Percentiles rank a stretch among this genome's conserved stretches.
These are phyloP conservation scores for Setophaga kirtlandii DNA, from an alignment of 2,113 vertebrate species.

Conservation along the genomic window DNA sequence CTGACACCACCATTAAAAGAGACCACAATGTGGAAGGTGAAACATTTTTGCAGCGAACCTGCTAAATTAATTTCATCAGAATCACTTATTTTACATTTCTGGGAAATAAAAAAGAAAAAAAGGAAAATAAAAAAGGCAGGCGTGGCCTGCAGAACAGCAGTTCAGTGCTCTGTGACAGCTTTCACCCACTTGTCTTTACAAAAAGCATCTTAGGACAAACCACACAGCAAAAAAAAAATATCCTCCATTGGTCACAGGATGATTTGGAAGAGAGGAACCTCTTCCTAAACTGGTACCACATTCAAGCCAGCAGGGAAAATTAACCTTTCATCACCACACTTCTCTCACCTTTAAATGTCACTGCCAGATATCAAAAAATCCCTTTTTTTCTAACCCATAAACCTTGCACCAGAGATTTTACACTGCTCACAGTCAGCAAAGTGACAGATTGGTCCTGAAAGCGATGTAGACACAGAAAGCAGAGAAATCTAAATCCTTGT, in stretches of 20 bases:
- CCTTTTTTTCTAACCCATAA: not conserved
- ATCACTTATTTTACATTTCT: not conserved
- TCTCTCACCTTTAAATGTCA: not conserved
- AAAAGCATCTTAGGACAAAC: not conserved
- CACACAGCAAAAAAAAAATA: not conserved
- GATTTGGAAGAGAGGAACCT: not conserved
- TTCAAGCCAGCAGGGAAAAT: not conserved
- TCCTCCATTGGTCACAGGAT: not conserved
- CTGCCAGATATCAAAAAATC: not conserved
- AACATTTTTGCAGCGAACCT: not conserved
- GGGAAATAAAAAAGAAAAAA: not conserved
- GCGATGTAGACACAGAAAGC: not conserved
- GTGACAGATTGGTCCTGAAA: not conserved
- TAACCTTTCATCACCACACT: not conserved
- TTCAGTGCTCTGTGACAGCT: not conserved
- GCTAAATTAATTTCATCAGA: not conserved
- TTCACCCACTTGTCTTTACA: too few relatives aligned
- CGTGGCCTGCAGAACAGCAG: not conserved
- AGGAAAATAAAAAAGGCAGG: not conserved
- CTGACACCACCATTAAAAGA: not conserved
- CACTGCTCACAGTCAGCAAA: not conserved
- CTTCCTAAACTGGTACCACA: not conserved
- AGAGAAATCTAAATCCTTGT: not conserved
- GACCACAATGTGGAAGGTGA: not conserved
- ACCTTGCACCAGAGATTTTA: not conserved